Percentiles rank a stretch among this genome's conserved stretches.
Conservation (phyloP, 2,797 vertebrate genomes). For the Crocidura indochinensis region DNA sequence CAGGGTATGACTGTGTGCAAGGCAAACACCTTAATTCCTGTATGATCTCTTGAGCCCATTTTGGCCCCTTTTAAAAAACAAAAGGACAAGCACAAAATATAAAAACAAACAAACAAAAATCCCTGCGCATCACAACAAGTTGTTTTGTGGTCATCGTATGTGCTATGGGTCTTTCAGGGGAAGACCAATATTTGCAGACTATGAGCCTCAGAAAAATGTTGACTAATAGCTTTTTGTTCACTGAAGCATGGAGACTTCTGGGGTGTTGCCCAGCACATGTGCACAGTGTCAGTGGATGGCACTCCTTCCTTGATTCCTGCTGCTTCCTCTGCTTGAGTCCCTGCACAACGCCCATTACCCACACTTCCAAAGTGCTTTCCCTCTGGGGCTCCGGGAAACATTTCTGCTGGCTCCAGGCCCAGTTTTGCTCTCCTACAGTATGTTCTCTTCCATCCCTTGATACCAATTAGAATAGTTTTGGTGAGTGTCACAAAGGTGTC, state of each 20-base stretch:
- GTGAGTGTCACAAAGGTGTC: background rate
- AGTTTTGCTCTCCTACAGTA: background rate
- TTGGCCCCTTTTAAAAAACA: conserved; percentile 19
- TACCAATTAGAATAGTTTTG: background rate
- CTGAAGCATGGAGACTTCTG: background rate
- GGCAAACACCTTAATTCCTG: too few species aligned
- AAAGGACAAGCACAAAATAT: conserved; percentile 43
- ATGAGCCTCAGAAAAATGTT: conserved; percentile 26
- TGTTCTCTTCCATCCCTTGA: background rate
- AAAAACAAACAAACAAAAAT: background rate
- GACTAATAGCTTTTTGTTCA: background rate
- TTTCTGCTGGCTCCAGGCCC: background rate
- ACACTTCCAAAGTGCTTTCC: background rate
- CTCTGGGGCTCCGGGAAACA: background rate
- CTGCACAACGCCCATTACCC: rapidly evolving
- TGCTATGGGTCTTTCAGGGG: conserved; percentile 16
- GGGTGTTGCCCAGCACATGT: background rate
- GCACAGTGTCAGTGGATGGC: too few species aligned
- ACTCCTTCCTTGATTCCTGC: background rate
- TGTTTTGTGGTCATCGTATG: background rate
- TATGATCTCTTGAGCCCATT: too few species aligned
- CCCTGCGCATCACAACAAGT: too few species aligned
- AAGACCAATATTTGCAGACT: conserved; percentile 28
- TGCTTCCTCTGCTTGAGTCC: background rate
- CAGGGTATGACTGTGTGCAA: too few species aligned